phyloP scores from a whole-genome alignment of 2,113 vertebrate genomes.

The Dromas ardeola region DNA sequence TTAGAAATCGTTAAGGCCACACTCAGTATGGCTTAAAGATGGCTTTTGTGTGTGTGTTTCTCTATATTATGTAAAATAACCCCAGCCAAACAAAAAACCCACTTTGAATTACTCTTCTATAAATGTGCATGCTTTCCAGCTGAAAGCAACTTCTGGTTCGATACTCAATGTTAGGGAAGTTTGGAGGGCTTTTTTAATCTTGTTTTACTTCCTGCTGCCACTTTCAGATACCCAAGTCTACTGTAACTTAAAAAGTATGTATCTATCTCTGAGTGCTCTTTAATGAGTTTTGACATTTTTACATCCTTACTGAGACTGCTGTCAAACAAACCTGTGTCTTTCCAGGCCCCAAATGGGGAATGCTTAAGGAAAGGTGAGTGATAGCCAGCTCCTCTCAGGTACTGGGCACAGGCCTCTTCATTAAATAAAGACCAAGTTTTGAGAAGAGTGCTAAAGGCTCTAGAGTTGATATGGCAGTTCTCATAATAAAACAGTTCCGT shows the following conservation, averaged over 20 bases:
- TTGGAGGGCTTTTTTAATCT: background rate
- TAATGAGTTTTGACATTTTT: background rate
- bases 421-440: background rate
- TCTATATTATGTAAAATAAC: background rate
- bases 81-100: background rate
- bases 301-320: background rate
- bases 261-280: background rate
- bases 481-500: background rate
- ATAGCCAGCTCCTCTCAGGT: background rate
- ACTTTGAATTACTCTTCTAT: background rate
- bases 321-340: background rate
- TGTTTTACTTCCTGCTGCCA: background rate
- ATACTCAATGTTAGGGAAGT: background rate
- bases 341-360: background rate
- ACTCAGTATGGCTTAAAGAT: background rate
- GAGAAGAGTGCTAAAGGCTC: background rate
- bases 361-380: background rate
- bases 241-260: background rate
- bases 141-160: background rate
- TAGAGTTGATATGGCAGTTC: background rate
- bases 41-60: background rate
- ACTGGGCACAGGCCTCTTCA: background rate
- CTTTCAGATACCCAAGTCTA: background rate
- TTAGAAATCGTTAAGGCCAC: background rate
- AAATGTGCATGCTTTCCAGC: background rate